Conservation (phyloP, 2,888 invertebrate species). For the Euplagia quadripunctaria region DNA sequence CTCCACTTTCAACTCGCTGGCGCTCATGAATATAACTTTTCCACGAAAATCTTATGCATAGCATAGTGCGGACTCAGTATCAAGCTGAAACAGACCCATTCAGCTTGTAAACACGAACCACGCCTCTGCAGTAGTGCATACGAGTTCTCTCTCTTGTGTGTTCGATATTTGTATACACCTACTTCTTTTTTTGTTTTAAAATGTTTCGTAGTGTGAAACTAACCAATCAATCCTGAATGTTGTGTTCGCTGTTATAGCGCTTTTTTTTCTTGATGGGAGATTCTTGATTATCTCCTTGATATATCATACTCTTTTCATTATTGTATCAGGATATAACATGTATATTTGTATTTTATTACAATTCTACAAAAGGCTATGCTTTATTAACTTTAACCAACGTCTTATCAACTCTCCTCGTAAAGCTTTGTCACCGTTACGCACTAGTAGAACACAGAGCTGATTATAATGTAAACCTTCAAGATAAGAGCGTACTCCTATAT, state of each 20-base stretch:
- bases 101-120: constrained; percentile 57
- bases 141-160: constrained; percentile 38
- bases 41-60: constrained; percentile 63
- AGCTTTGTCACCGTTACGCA: no score
- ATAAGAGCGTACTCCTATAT: no score
- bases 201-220: constrained; percentile 25
- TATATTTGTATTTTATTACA: not conserved
- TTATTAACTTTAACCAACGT: no score
- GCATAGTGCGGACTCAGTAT: constrained; percentile 60
- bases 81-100: constrained; percentile 63
- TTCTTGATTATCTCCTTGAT: not conserved
- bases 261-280: not conserved
- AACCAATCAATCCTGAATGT: constrained; percentile 8
- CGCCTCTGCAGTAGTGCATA: constrained; percentile 30
- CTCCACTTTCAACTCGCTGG: constrained; percentile 2
- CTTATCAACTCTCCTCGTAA: no score
- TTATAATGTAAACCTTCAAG: no score
- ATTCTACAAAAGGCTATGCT: no score
- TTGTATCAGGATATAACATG: not conserved
- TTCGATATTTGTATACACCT: constrained; percentile 43
- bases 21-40: constrained; percentile 15
- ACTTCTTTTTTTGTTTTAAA: constrained; percentile 33
- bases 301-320: not conserved
- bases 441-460: no score
- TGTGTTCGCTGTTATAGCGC: not conserved